These are phyloP conservation scores for Trigoniulus corallinus DNA, from an alignment of 1,140 invertebrate genomes.

Conservation along the genomic window DNA sequence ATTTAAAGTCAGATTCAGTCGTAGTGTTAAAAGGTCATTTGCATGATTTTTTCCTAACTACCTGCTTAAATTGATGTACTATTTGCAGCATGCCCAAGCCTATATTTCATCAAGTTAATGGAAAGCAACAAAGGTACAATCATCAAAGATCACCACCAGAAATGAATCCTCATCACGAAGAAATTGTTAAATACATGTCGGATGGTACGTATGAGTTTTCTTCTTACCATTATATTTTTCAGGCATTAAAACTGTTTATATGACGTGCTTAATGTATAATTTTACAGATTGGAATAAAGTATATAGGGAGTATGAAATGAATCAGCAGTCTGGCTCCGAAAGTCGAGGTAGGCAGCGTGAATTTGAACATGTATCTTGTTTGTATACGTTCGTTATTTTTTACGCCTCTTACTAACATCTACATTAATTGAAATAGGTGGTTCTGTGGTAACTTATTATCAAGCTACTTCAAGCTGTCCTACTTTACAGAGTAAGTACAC, in stretches of 20 bases:
- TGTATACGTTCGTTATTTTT: too few relatives aligned
- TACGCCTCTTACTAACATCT: too few relatives aligned
- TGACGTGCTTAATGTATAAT: too few relatives aligned
- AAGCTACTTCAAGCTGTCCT: too few relatives aligned
- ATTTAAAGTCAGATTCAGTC: neutral
- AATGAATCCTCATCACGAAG: constrained; percentile 51
- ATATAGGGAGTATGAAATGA: neutral
- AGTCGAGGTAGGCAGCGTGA: neutral
- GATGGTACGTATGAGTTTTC: constrained; percentile 23
- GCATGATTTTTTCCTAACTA: too few relatives aligned
- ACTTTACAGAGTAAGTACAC: too few relatives aligned
- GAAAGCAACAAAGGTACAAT: constrained; percentile 32
- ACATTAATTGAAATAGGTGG: too few relatives aligned
- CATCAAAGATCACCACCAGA: constrained; percentile 42
- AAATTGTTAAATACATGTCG: constrained; percentile 52
- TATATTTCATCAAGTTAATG: constrained; percentile 45
- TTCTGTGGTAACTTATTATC: too few relatives aligned
- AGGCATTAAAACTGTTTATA: neutral
- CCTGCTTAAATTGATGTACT: too few relatives aligned
- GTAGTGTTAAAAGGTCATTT: neutral
- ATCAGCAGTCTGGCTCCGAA: neutral
- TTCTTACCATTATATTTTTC: neutral
- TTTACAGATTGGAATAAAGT: neutral
- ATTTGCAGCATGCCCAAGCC: constrained; percentile 34
- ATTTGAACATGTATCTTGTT: neutral